A percentile compares a stretch with the other conserved stretches of the same genome.
These are phyloP conservation scores for Setipinna tenuifilis DNA, from an alignment of 2,797 vertebrate genomes.

Conservation along the genomic window DNA sequence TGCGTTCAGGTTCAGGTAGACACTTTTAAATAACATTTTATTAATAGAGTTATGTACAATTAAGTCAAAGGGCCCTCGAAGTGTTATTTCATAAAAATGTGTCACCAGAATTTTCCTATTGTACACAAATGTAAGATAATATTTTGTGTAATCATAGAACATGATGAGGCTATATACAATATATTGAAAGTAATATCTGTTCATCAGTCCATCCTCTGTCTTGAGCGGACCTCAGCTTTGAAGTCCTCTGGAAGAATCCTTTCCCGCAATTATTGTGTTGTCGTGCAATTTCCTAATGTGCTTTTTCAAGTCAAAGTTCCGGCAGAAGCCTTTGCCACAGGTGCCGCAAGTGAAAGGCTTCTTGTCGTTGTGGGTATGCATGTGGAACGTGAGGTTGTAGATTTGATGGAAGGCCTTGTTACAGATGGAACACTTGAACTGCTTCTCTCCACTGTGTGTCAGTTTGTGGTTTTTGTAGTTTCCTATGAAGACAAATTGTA, in stretches of 20 bases:
- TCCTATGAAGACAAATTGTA: slow-evolving; percentile 65
- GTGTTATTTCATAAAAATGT: slow-evolving; percentile 32
- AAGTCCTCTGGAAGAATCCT: slow-evolving; percentile 76
- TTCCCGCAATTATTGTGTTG: slow-evolving; percentile 67
- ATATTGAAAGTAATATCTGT: slow-evolving; percentile 15
- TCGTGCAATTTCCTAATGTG: slow-evolving; percentile 89
- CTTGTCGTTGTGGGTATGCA: slow-evolving; percentile 93
- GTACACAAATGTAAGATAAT: slow-evolving; percentile 1
- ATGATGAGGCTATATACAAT: neutral
- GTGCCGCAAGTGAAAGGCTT: slow-evolving; percentile 88
- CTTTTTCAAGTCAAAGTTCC: slow-evolving; percentile 93
- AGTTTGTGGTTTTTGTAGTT: slow-evolving; percentile 93
- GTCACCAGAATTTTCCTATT: slow-evolving; percentile 28
- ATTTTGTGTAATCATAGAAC: neutral
- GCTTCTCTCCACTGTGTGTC: slow-evolving; percentile 90
- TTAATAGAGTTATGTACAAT: slow-evolving; percentile 74
- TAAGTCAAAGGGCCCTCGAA: slow-evolving; percentile 22
- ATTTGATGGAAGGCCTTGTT: slow-evolving; percentile 92
- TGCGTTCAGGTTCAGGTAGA: slow-evolving; percentile 51
- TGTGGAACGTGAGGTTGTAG: slow-evolving; percentile 91
- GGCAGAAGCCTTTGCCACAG: slow-evolving; percentile 90
- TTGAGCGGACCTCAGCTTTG: slow-evolving; percentile 67
- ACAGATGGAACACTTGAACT: slow-evolving; percentile 88
- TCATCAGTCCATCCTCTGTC: slow-evolving; percentile 31
- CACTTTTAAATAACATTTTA: slow-evolving; percentile 77